Conservation (phyloP, 2,797 vertebrate species). For the Sebastes itinus region DNA sequence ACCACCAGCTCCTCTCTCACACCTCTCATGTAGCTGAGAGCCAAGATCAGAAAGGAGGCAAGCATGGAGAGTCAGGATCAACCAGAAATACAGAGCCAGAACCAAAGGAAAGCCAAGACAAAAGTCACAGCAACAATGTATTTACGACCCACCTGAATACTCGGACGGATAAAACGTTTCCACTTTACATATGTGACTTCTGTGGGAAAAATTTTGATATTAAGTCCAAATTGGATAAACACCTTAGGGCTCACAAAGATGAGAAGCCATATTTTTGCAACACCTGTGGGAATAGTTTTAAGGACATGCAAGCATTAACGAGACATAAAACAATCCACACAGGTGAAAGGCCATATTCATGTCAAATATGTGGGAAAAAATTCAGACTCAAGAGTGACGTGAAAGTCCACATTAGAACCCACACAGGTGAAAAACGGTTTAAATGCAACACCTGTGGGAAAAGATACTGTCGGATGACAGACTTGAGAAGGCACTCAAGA, state of each 20-base stretch:
- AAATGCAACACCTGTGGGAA: background rate
- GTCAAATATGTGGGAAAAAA: slow-evolving; percentile 2
- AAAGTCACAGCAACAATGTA: background rate
- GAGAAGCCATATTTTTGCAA: background rate
- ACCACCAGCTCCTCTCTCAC: background rate
- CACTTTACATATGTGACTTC: background rate
- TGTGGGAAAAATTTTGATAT: background rate
- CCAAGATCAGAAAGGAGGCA: background rate
- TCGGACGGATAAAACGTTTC: background rate
- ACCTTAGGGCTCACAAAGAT: background rate
- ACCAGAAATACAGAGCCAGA: no score
- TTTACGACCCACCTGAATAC: background rate
- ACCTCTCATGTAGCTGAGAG: background rate
- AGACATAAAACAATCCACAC: background rate
- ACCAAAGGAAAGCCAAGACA: no score
- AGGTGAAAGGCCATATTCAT: slow-evolving; percentile 6
- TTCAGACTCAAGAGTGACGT: background rate
- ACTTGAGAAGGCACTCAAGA: background rate
- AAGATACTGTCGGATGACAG: background rate
- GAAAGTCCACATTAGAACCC: background rate
- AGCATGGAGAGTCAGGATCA: background rate
- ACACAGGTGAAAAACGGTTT: background rate
- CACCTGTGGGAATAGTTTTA: background rate
- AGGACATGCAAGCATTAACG: background rate
- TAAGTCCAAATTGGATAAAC: background rate